Conservation (phyloP, 2,797 vertebrate genomes). For the Orestias chungarensis region DNA sequence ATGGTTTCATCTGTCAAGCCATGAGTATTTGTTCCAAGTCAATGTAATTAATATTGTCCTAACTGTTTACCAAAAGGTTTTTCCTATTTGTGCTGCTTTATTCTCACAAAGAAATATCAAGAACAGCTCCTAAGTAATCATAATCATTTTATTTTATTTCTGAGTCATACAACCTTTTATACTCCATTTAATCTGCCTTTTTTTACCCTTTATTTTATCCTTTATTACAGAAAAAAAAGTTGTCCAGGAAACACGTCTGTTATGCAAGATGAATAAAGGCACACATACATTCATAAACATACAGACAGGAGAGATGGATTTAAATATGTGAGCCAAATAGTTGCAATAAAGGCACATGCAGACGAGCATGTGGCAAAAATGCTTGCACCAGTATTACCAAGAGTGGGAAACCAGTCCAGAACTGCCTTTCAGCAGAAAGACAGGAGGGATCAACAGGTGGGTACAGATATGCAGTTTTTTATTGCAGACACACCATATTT, state of each 20-base stretch:
- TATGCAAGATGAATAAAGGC: slow-evolving; percentile 56
- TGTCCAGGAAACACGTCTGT: too few species aligned
- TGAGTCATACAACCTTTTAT: slow-evolving; percentile 9
- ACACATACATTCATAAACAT: slow-evolving; percentile 3
- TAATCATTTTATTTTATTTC: slow-evolving; percentile 16
- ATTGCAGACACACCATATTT: too few species aligned
- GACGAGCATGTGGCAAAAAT: slow-evolving; percentile 46
- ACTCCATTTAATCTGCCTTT: slow-evolving; percentile 8
- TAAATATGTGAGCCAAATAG: slow-evolving; percentile 57
- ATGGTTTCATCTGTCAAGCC: neutral
- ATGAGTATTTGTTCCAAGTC: slow-evolving; percentile 1
- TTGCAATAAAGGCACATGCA: slow-evolving; percentile 30
- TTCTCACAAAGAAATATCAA: slow-evolving; percentile 2
- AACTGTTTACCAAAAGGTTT: slow-evolving; percentile 1
- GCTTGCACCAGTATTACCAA: slow-evolving; percentile 12
- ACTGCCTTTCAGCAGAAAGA: slow-evolving; percentile 33
- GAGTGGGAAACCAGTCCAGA: slow-evolving; percentile 47
- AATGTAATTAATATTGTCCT: neutral
- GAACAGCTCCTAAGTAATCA: slow-evolving; percentile 11
- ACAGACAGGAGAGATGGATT: slow-evolving; percentile 27
- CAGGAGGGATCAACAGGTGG: slow-evolving; percentile 28
- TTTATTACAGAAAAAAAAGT: too few species aligned
- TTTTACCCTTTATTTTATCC: slow-evolving; percentile 31
- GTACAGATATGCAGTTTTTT: slow-evolving; percentile 22
- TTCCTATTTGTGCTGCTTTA: slow-evolving; percentile 14